Base-by-base conservation (phyloP, 2,888 invertebrate genomes). In the Trachelus stipa region DNA sequence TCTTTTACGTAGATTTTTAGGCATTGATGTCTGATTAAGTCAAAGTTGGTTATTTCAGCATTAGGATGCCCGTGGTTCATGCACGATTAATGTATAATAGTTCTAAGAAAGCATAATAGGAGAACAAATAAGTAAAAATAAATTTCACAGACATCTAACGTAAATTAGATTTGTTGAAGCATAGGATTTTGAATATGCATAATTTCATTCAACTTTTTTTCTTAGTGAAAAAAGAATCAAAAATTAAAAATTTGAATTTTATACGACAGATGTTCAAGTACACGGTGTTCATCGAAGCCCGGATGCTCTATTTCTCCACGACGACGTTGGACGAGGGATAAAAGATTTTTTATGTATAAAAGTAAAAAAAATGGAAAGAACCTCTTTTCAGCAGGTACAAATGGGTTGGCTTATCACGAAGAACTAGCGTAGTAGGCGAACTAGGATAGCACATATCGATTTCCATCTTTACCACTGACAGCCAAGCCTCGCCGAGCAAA, bases 391-490 rank as follows among this genome's bases (percentile, higher is more conserved):
- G 56, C 56, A 56, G 56, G 56, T 56, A 56, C 56, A 56, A 56
- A 56, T 56, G 23, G 23, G 23, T 23, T 56, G 56, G 23, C 56
- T 56, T 56, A 56, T 56, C 56, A 56, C 56, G 56, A 56, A 9
- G 23, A 23, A 56, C 56, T 56, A 56, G 56, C 56, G 56, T 56
- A 56, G 56, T 23, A 56, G 56, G 56, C 56, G 56, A 56, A 56
- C 56, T 56, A 56, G 56, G 23, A 35, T 33, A 15, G 68, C 56
- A 34, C 76, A 81, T 85, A 86, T 88, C 84, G 85, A 87, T 87
- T 83, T 85, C 79, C 81, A 83, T 82, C 77, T 86, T 86, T 84
- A 76, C 80, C 81, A 83, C 33, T 71, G 71, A 71, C 77, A 81
- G 71, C 77, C 74, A 80, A 75, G 56, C 79, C 79, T 82, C 83